Conservation (phyloP, 2,113 vertebrate genomes). For the Apaloderma vittatum region DNA sequence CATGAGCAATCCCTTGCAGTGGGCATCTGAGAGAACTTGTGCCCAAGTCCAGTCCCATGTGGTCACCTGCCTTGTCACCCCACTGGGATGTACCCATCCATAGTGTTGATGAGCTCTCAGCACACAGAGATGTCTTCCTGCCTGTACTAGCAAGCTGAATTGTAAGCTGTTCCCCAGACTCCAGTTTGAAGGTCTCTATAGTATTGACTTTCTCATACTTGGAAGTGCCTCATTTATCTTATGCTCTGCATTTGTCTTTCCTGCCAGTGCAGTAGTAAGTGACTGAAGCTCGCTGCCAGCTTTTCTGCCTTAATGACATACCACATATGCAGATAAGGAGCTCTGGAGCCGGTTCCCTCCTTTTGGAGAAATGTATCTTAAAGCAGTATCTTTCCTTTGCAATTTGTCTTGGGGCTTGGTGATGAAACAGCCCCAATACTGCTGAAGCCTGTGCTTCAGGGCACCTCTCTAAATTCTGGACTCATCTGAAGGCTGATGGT, state of each 20-base stretch:
- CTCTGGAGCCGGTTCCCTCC: neutral
- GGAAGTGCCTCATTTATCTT: conserved; percentile 76
- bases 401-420: conserved; percentile 1
- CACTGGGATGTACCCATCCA: neutral
- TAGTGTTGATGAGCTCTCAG: neutral
- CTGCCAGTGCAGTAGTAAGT: conserved; percentile 57
- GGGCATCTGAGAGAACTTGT: neutral
- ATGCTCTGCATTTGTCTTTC: conserved; percentile 62
- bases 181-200: conserved; percentile 72
- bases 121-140: neutral
- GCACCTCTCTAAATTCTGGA: neutral
- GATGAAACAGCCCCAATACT: neutral
- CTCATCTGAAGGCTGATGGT: neutral
- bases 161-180: conserved; percentile 53
- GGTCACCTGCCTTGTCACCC: neutral
- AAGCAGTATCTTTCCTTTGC: neutral
- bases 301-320: conserved; percentile 52
- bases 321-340: conserved; percentile 45
- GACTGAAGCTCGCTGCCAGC: conserved; percentile 45
- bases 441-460: neutral
- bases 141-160: conserved; percentile 13
- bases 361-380: conserved; percentile 11
- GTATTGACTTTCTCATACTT: conserved; percentile 68
- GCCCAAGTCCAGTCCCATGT: neutral
- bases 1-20: neutral